phyloP scores from a whole-genome alignment of 1,140 invertebrate genomes.

The Patella vulgata region DNA sequence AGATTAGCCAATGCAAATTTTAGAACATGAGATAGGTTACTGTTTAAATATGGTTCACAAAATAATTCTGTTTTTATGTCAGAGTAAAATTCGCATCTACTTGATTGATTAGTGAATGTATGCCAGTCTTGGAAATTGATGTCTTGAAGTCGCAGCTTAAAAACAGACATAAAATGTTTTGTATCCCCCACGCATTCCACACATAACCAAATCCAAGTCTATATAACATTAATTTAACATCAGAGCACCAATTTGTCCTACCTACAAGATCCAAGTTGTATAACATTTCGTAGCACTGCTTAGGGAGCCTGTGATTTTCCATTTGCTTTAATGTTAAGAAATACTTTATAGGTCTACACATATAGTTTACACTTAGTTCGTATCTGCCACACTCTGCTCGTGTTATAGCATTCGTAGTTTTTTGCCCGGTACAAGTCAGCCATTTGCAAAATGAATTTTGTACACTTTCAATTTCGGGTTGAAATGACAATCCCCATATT shows the following conservation, averaged over 20 bases:
- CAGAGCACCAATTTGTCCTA: slow-evolving; percentile 1
- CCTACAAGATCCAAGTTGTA: slow-evolving; percentile 5
- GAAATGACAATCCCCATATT: slow-evolving; percentile 10
- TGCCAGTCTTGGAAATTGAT: background rate
- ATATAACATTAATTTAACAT: slow-evolving; percentile 6
- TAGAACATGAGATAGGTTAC: background rate
- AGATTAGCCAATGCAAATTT: slow-evolving; percentile 6
- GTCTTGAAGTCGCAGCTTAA: slow-evolving; percentile 1
- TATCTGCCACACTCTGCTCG: slow-evolving; percentile 15
- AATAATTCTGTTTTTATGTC: slow-evolving; percentile 5
- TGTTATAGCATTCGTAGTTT: slow-evolving; percentile 7
- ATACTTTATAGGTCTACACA: slow-evolving; percentile 8
- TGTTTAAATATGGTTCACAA: background rate
- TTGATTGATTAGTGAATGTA: background rate
- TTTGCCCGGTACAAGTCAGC: background rate
- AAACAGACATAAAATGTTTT: slow-evolving; percentile 6
- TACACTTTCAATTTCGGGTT: slow-evolving; percentile 4
- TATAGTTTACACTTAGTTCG: slow-evolving; percentile 9
- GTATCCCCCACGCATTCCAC: background rate
- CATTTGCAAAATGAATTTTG: slow-evolving; percentile 14
- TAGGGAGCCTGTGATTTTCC: slow-evolving; percentile 8
- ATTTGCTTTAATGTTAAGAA: background rate
- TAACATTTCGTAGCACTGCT: slow-evolving; percentile 20
- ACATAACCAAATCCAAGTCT: slow-evolving; percentile 12
- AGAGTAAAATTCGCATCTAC: slow-evolving; percentile 10